phyloP scores from a whole-genome alignment of 1,140 invertebrate genomes.

The Hylaeus volcanicus region DNA sequence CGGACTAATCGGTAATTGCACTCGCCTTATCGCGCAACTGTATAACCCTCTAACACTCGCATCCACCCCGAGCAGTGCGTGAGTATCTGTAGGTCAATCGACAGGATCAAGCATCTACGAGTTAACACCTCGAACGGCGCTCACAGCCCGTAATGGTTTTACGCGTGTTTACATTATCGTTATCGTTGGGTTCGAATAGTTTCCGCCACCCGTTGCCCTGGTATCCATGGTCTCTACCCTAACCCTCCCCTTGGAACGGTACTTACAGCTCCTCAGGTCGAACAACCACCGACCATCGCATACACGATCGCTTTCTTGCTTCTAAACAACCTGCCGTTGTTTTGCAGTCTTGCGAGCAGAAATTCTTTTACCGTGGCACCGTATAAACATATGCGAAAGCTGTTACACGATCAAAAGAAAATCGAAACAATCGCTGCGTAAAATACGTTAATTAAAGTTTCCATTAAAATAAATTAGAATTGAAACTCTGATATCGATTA shows the following conservation, averaged over 20 bases:
- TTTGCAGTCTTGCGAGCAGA: background rate
- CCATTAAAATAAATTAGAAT: too few relatives aligned
- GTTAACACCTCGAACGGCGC: conserved; percentile 28
- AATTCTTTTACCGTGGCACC: background rate
- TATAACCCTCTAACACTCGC: background rate
- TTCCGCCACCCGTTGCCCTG: conserved; percentile 21
- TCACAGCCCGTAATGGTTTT: conserved; percentile 59
- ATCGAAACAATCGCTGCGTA: too few relatives aligned
- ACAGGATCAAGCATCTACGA: conserved; percentile 40
- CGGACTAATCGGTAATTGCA: background rate
- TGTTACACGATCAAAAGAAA: too few relatives aligned
- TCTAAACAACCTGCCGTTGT: background rate
- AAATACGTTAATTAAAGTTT: too few relatives aligned
- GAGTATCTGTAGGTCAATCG: conserved; percentile 16
- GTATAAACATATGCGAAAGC: too few relatives aligned
- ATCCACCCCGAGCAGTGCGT: background rate
- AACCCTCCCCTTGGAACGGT: too few relatives aligned
- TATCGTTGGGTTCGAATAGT: conserved; percentile 59
- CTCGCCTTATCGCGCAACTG: background rate
- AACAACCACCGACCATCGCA: too few relatives aligned
- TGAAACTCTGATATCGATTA: too few relatives aligned
- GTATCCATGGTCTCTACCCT: conserved; percentile 19
- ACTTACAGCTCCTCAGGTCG: too few relatives aligned
- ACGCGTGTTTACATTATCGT: conserved; percentile 69
- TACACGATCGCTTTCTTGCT: conserved; percentile 16